Percentiles rank a stretch among this genome's conserved stretches.
Evolutionary conservation across 2,888 invertebrate species (phyloP).

Genomic region (Syrphus vitripennis): DNA sequence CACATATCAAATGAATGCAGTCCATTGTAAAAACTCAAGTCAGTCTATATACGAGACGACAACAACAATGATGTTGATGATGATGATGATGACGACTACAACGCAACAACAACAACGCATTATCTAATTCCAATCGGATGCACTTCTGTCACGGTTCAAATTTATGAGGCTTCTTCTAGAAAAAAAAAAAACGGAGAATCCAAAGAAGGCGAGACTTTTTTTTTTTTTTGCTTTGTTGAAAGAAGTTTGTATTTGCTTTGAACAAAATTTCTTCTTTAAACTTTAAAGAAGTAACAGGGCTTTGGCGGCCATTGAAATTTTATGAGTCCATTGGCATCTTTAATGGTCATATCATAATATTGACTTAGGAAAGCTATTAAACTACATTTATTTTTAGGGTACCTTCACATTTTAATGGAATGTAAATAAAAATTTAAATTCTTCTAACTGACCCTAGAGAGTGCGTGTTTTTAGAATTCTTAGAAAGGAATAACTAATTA

Average conservation of each 20-base stretch:
- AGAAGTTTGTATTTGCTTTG: neutral
- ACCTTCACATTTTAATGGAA: neutral
- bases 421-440: too few relatives aligned
- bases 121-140: constrained; percentile 66
- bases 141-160: constrained; percentile 64
- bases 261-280: neutral
- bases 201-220: neutral
- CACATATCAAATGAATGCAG: constrained; percentile 30
- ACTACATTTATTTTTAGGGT: neutral
- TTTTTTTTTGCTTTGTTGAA: neutral
- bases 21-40: constrained; percentile 30
- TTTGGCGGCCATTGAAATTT: neutral
- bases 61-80: neutral
- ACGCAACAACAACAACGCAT: neutral
- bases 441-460: too few relatives aligned
- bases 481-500: too few relatives aligned
- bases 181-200: neutral
- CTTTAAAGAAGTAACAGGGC: neutral
- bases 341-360: neutral
- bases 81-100: neutral
- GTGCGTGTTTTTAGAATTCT: too few relatives aligned
- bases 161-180: constrained; percentile 10
- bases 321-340: constrained; percentile 18
- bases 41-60: neutral
- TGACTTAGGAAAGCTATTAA: constrained; percentile 1